Evolutionary conservation across 2,888 invertebrate species (phyloP), one percentile per base, ranked within the genome.

Genomic region (Nasonovia ribisnigri): DNA sequence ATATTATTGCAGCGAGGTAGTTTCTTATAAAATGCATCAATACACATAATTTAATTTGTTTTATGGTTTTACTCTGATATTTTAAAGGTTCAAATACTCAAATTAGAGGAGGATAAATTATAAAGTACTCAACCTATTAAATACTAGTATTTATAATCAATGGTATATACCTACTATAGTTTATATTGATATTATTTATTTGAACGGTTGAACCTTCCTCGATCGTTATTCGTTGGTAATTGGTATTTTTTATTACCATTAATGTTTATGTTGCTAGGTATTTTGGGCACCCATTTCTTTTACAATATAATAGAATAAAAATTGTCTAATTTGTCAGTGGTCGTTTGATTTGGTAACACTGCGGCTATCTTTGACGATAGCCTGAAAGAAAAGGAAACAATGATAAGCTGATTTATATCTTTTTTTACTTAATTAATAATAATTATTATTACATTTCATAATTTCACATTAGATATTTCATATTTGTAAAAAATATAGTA

Each of bases 341-440:
- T 16, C 10, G 26, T 92, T 57, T 16, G 20, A 13, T 46, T 88
- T 92, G 92, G 88, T 43, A n/a, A 89, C 92, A 92, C 92, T 92
- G 92, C 8, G 1, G 43, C n/a, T 91, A 5, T 54, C 24, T 88
- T 42, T 42, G 91, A 54, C 11, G 84, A 84, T 84, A n/a, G 91
- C 57, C 48, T 84, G 43, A 91, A 84, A 77, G 16, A 51, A 91
- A 54, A 92, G 51, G 42, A 13, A 88, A 54, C 54, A 43, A 43
- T 92, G 92, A 92, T 92, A 92, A 92, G 67, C 77, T n/a, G 42
- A n/a, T 42, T 54, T 92, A 42, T 54, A 54, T 92, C 51, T 77
- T 29, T 26, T 77, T 36, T 10, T 43, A 51, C 13, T 48, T 90
- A 91, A 91, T 46, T 46, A 67, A 48, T 90, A 84, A 84, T 43